phyloP scores from a whole-genome alignment of 2,888 invertebrate genomes.

The Aleiodes leptofemur region DNA sequence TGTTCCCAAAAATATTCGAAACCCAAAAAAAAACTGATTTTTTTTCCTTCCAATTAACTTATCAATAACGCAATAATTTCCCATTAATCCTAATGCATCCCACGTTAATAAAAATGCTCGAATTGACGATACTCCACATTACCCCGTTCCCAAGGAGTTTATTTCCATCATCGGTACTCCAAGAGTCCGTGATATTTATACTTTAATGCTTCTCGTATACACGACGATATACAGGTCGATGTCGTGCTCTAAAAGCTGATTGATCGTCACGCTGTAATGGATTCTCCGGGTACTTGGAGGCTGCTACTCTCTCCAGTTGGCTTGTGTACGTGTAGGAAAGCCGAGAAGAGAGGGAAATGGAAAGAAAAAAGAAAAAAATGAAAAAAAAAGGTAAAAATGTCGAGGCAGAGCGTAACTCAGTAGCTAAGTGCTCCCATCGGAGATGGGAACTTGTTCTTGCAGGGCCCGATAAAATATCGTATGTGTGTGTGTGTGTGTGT shows the following conservation, averaged over 20 bases:
- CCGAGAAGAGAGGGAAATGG: neutral
- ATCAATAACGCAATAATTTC: too few relatives aligned
- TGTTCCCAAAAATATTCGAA: too few relatives aligned
- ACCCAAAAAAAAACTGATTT: too few relatives aligned
- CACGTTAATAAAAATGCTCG: conserved; percentile 1
- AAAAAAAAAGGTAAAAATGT: conserved; percentile 9
- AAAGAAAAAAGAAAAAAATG: conserved; percentile 29
- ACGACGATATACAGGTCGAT: conserved; percentile 27
- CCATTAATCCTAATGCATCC: neutral
- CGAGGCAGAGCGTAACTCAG: conserved; percentile 15
- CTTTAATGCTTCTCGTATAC: conserved; percentile 35
- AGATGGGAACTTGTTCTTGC: conserved; percentile 3
- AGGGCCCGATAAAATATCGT: conserved; percentile 28
- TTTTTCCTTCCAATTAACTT: too few relatives aligned
- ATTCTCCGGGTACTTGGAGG: conserved; percentile 22
- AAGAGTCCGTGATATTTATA: conserved; percentile 24
- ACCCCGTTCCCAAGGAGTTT: neutral
- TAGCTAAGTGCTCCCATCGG: conserved; percentile 31
- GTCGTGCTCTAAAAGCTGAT: conserved; percentile 46
- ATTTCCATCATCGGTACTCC: conserved; percentile 8
- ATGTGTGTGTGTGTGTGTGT: conserved; percentile 1
- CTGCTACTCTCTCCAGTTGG: conserved; percentile 8
- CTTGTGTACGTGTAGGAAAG: too few relatives aligned
- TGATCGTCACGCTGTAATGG: conserved; percentile 47
- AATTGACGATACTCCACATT: neutral